phyloP scores from a whole-genome alignment of 2,888 invertebrate species.

The Hemithea aestivaria region DNA sequence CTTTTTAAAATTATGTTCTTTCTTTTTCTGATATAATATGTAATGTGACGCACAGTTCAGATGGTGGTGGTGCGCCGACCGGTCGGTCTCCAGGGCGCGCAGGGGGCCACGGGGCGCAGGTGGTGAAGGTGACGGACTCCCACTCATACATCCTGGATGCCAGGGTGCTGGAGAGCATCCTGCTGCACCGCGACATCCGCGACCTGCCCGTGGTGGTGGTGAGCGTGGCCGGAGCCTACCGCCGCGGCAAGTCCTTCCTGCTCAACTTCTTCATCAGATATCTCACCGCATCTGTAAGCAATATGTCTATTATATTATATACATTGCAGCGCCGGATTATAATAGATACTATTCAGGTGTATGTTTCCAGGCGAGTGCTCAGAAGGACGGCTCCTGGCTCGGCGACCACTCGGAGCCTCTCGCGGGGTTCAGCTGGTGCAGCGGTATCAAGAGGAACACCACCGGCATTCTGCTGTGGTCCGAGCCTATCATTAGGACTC shows the following conservation, averaged over 20 bases:
- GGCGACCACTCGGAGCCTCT: conserved; percentile 6
- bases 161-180: conserved; percentile 12
- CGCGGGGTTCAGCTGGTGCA: conserved; percentile 93
- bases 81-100: too few species aligned
- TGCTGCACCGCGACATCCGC: conserved; percentile 20
- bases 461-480: conserved; percentile 20
- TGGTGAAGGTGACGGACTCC: conserved; percentile 8
- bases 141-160: conserved; percentile 18
- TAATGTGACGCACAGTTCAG: too few species aligned
- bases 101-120: too few species aligned
- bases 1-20: too few species aligned
- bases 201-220: conserved; percentile 29
- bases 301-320: too few species aligned
- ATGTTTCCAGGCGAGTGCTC: conserved; percentile 7
- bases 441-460: conserved; percentile 71
- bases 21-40: too few species aligned
- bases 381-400: conserved; percentile 15
- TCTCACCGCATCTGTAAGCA: conserved; percentile 24
- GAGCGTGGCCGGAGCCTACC: conserved; percentile 33
- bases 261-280: conserved; percentile 33
- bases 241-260: conserved; percentile 34
- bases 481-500: conserved; percentile 42
- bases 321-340: too few species aligned
- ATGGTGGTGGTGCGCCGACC: too few species aligned
- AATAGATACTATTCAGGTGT: too few species aligned